phyloP scores from a whole-genome alignment of 1,140 invertebrate species.

The Leucophenga varia region DNA sequence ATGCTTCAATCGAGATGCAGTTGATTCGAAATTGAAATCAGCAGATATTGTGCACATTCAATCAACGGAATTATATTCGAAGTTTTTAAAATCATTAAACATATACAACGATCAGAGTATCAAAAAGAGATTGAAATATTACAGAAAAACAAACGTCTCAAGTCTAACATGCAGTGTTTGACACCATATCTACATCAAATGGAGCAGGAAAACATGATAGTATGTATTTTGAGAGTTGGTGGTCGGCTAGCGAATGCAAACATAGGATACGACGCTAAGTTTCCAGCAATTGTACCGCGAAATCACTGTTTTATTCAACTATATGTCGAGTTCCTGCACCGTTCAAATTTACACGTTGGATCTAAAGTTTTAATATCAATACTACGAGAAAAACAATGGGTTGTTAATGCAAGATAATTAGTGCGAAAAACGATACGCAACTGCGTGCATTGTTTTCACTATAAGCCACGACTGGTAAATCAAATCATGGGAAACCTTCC shows the following conservation, averaged over 20 bases:
- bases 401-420: too few species aligned
- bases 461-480: conserved; percentile 21
- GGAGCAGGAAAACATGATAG: neutral
- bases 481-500: conserved; percentile 45
- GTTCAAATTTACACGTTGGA: conserved; percentile 1
- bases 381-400: conserved; percentile 25
- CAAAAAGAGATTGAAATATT: too few species aligned
- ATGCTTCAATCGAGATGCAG: neutral
- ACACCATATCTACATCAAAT: neutral
- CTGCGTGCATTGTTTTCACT: conserved; percentile 43
- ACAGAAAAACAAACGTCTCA: too few species aligned
- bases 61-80: neutral
- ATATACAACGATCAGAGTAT: neutral
- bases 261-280: too few species aligned
- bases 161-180: neutral
- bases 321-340: too few species aligned
- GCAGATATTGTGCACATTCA: neutral
- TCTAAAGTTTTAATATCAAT: neutral
- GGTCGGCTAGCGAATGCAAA: neutral
- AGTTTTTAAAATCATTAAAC: neutral
- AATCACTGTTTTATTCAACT: too few species aligned
- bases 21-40: too few species aligned
- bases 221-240: neutral
- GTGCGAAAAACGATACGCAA: conserved; percentile 20
- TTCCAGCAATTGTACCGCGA: too few species aligned